Evolutionary conservation across 2,113 vertebrate genomes (phyloP), one percentile per base, ranked within the genome.

Genomic region (Ptilonorhynchus violaceus): DNA sequence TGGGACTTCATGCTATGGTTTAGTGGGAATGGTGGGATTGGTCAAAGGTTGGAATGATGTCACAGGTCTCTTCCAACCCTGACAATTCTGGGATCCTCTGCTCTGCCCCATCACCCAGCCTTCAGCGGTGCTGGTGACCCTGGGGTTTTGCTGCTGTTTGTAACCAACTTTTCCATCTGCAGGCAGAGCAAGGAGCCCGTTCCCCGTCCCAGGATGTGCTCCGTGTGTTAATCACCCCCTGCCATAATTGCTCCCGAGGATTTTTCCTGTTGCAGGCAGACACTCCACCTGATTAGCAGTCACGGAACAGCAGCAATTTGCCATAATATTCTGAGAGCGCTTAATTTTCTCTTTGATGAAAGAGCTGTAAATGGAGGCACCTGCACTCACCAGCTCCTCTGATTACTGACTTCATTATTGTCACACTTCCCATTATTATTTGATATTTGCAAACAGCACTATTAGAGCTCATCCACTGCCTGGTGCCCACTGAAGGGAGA

Each of bases 281-380:
- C 84, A 64, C 90, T 96, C 89, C 70, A 93, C 78, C 96, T 97
- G 93, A 96, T 97, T 97, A 96, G 96, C 16, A 97, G 95, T 44
- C 93, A 1, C 21, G 76, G 88, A 96, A 90, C 95, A 95, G 95
- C 81, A 96, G 94, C 60, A 96, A 96, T 97, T 97, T 96, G 92
- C 92, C 72, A 28, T 95, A 92, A 96, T 96, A 95, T 93, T 96
- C 96, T 96, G 88, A 96, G 95, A 94, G 95, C 13, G 93, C 93
- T 96, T 97, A 96, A 97, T 97, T 97, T 93, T 95, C 92, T 90
- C 90, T 94, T 77, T 96, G 96, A 96, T 97, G 96, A 96, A 90
- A 93, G 96, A 88, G 96, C 73, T 94, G 95, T 92, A 96, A 97
- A 96, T 94, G 95, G 63, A 96, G 93, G 88, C 96, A 96, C 96